A percentile compares a stretch with the other conserved stretches of the same genome.
Evolutionary conservation across 35 echinoderm and acorn worm genomes (phyloP).

Genomic region (Lytechinus variegatus): DNA sequence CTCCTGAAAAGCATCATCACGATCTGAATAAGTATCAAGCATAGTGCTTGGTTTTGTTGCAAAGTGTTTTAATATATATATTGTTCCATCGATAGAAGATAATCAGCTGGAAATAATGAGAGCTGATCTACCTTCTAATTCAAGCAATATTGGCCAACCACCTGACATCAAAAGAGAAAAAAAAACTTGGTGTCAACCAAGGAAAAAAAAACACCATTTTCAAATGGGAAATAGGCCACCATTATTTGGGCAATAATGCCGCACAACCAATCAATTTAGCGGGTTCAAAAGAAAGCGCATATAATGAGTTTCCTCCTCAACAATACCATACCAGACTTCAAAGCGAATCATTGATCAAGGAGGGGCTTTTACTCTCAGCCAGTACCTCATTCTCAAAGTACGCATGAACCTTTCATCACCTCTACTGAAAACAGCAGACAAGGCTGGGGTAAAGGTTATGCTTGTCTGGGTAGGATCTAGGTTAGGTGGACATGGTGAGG

Average conservation of each 20-base stretch:
- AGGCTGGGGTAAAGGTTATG: background rate
- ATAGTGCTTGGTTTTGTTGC: background rate
- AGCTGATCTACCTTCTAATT: background rate
- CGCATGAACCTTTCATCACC: background rate
- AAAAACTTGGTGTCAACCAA: background rate
- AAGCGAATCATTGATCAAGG: background rate
- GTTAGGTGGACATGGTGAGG: background rate
- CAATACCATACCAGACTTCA: slow-evolving; percentile 1
- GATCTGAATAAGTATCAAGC: background rate
- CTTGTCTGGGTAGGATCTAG: background rate
- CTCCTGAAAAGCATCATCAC: background rate
- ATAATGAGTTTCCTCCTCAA: slow-evolving; percentile 2
- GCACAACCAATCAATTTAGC: slow-evolving; percentile 3
- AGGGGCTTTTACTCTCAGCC: background rate
- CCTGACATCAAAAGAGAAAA: background rate
- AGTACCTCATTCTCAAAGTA: slow-evolving; percentile 1
- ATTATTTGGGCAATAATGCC: background rate
- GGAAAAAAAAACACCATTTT: background rate
- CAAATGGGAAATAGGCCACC: background rate
- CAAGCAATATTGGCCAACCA: background rate
- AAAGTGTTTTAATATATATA: background rate
- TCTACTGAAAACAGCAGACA: background rate
- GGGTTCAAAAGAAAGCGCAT: background rate
- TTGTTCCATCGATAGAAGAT: background rate
- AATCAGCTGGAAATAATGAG: background rate